Evolutionary conservation across 2,113 vertebrate species (phyloP), one percentile per base, ranked within the genome.

Genomic region (Megaceryle torquata): DNA sequence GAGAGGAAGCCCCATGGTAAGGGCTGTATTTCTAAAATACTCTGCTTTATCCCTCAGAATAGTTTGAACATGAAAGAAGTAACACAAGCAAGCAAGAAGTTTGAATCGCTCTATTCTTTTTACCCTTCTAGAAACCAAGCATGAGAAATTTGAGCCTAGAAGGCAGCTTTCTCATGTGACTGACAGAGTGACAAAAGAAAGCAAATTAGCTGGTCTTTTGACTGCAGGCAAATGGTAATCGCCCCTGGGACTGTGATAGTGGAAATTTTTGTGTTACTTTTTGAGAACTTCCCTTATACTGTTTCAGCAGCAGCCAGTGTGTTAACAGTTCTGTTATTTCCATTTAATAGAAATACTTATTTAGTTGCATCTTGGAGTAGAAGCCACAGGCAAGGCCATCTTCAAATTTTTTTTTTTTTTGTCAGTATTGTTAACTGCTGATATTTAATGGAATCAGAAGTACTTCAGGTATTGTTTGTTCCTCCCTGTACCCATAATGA

Each of bases 1-100:
- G 25, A 60, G 70, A 71, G 61, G 31, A 60, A 82, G 35, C 24
- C 24, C 8, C 33, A 5, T 82, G 0, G 0, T 13, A 20, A 3
- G 5, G 28, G 37, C 31, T 95, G 31, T 60, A 35, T 65, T 93
- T 82, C 41, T 57, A 25, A 56, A 51, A 29, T 78, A 15, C 14
- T 51, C 3, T 92, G 11, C 16, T 26, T 7, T 63, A 3, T 63
- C 13, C 18, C 11, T 88, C 54, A 56, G 22, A 88, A 69, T 44
- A 82, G 18, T 28, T 79, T 79, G 63, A 44, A 82, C 14, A 44
- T 80, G 48, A 79, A 94, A 72, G 71, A 67, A 86, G 13, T 50
- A 61, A 59, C 1, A 2, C 28, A 46, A 75, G 13, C 29, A 68
- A 64, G 53, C 75, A 85, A 65, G 24, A 71, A 57, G n/a, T 24